Percentiles rank a stretch among this genome's conserved stretches.
These are phyloP conservation scores for Omphaloscelis lunosa DNA, from an alignment of 2,888 invertebrate species.

Conservation along the genomic window DNA sequence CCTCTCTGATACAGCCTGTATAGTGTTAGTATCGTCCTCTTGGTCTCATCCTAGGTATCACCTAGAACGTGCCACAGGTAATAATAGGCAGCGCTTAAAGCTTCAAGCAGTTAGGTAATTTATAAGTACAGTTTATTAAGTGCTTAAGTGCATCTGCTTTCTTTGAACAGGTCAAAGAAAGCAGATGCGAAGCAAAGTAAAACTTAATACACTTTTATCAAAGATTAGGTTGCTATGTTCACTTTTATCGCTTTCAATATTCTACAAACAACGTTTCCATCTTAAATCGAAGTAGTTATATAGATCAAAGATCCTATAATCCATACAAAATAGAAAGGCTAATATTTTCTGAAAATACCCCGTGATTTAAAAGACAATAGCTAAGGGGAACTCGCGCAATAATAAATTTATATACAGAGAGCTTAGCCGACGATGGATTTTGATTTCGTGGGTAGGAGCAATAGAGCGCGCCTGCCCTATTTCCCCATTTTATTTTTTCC, in stretches of 20 bases:
- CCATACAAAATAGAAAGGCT: slow-evolving; percentile 25
- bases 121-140: background rate
- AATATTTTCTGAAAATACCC: slow-evolving; percentile 52
- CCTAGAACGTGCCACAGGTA: too few species aligned
- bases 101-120: background rate
- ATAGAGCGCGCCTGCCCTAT: slow-evolving; percentile 53
- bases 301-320: slow-evolving; percentile 28
- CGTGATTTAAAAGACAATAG: slow-evolving; percentile 62
- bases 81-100: too few species aligned
- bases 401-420: slow-evolving; percentile 59
- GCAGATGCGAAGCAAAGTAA: background rate
- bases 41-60: background rate
- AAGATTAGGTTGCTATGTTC: background rate
- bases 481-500: slow-evolving; percentile 58
- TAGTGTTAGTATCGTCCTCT: too few species aligned
- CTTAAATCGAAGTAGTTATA: slow-evolving; percentile 26
- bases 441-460: slow-evolving; percentile 61
- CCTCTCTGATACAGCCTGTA: too few species aligned
- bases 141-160: too few species aligned
- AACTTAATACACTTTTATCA: background rate
- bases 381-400: slow-evolving; percentile 42
- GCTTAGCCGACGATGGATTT: slow-evolving; percentile 57
- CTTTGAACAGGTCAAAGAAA: background rate
- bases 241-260: background rate
- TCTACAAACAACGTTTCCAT: slow-evolving; percentile 21